These are phyloP conservation scores for Dryocosmus kuriphilus DNA, from an alignment of 2,888 invertebrate species.

Conservation along the genomic window DNA sequence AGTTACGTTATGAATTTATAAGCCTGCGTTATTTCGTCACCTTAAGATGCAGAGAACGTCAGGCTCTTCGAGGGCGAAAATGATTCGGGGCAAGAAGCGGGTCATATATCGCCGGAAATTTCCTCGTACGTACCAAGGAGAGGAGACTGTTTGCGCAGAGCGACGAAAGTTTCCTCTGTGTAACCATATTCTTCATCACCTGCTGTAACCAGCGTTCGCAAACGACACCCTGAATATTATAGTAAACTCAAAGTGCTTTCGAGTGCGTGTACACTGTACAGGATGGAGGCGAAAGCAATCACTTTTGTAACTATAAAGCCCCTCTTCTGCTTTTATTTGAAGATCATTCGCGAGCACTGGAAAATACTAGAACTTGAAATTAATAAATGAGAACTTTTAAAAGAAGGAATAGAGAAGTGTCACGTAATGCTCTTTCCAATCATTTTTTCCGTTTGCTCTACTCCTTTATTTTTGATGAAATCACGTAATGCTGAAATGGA, in stretches of 20 bases:
- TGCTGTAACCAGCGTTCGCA: slow-evolving; percentile 39
- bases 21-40: slow-evolving; percentile 22
- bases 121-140: slow-evolving; percentile 12
- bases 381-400: slow-evolving; percentile 28
- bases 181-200: slow-evolving; percentile 39
- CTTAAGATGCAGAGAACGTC: slow-evolving; percentile 32
- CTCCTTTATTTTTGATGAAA: background rate
- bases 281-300: slow-evolving; percentile 31
- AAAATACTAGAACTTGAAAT: background rate
- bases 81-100: slow-evolving; percentile 34
- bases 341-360: slow-evolving; percentile 12
- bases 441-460: background rate
- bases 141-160: slow-evolving; percentile 29
- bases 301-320: slow-evolving; percentile 24
- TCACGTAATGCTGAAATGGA: slow-evolving; percentile 1
- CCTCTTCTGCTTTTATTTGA: slow-evolving; percentile 21
- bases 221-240: slow-evolving; percentile 40
- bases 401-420: slow-evolving; percentile 10
- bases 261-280: slow-evolving; percentile 28
- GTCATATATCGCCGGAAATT: slow-evolving; percentile 39
- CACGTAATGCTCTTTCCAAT: background rate
- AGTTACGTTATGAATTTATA: slow-evolving; percentile 34
- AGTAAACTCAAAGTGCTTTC: slow-evolving; percentile 34
- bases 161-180: slow-evolving; percentile 31
- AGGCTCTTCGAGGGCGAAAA: slow-evolving; percentile 27